Percentiles rank a stretch among this genome's conserved stretches.
Evolutionary conservation across 2,113 vertebrate species (phyloP).

Genomic region (Dasyurus viverrinus): DNA sequence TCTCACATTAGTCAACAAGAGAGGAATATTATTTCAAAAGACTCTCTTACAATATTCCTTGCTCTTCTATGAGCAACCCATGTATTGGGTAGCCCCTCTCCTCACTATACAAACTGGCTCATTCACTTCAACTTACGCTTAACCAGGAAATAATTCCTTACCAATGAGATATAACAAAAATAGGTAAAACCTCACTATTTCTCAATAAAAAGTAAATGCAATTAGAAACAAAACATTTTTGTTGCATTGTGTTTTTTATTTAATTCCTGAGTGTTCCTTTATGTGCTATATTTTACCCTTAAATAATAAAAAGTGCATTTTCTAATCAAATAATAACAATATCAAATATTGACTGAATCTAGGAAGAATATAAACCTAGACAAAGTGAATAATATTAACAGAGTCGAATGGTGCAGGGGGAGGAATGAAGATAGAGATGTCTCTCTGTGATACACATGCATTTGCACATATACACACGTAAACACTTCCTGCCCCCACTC

Average conservation of each 20-base stretch:
- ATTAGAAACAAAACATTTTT: neutral
- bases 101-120: neutral
- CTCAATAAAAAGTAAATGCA: neutral
- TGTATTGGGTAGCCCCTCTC: neutral
- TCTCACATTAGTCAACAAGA: neutral
- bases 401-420: neutral
- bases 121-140: neutral
- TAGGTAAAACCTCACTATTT: neutral
- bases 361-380: slow-evolving; percentile 6
- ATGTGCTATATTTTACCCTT: neutral
- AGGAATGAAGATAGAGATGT: neutral
- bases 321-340: neutral
- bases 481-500: neutral
- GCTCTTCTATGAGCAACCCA: neutral
- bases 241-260: neutral
- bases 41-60: neutral
- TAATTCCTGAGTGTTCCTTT: neutral
- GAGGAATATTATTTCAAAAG: neutral
- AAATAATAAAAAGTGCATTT: slow-evolving; percentile 36
- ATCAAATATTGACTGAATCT: neutral
- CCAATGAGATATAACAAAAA: neutral
- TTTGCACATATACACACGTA: too few species aligned
- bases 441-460: neutral
- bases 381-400: slow-evolving; percentile 4
- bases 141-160: neutral